Conservation (phyloP, 2,797 vertebrate species). For the Telmatherina bonti region DNA sequence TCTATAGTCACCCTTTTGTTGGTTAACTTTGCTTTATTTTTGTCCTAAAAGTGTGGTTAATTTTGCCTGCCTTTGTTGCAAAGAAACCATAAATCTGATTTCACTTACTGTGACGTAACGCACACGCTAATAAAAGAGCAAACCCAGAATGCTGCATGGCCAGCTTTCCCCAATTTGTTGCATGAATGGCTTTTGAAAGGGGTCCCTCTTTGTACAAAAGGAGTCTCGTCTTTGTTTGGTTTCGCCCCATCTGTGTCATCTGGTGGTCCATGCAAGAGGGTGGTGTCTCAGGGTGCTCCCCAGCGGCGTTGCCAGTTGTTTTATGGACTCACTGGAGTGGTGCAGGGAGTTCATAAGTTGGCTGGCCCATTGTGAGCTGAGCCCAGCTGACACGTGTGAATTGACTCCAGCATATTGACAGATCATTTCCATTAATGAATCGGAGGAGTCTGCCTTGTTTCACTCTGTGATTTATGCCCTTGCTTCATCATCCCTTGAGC, state of each 20-base stretch:
- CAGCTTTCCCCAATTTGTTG: constrained; percentile 91
- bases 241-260: constrained; percentile 98
- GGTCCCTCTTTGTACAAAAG: constrained; percentile 90
- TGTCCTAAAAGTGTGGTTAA: constrained; percentile 44
- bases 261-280: constrained; percentile 93
- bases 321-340: constrained; percentile 95
- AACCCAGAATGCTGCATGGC: constrained; percentile 82
- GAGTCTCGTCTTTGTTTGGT: constrained; percentile 89
- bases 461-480: constrained; percentile 86
- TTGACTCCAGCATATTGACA: constrained; percentile 95
- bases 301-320: constrained; percentile 93
- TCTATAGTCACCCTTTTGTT: constrained; percentile 51
- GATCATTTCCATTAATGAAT: constrained; percentile 99
- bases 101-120: constrained; percentile 80
- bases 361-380: constrained; percentile 89
- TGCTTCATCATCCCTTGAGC: constrained; percentile 69
- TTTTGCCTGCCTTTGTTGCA: constrained; percentile 63
- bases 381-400: constrained; percentile 95
- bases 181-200: constrained; percentile 93
- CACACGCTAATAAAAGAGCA: constrained; percentile 86
- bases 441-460: constrained; percentile 89
- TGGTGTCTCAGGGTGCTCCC: constrained; percentile 86
- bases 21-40: constrained; percentile 42
- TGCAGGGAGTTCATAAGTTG: constrained; percentile 97
- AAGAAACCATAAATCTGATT: constrained; percentile 83